Base-by-base conservation (phyloP, 2,113 vertebrate genomes). In the Phoxinus phoxinus region DNA sequence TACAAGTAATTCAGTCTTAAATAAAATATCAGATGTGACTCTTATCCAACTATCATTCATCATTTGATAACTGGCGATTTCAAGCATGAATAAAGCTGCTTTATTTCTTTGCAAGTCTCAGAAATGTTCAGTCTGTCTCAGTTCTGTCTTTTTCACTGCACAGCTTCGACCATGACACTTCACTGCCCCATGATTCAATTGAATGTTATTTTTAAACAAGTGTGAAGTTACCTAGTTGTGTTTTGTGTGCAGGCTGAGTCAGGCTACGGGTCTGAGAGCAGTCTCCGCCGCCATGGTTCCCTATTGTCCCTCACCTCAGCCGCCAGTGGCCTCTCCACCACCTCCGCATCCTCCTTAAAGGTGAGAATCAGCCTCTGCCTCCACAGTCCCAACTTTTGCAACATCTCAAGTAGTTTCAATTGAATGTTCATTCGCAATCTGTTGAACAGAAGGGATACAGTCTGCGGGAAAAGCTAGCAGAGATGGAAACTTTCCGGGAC, bases 401-500 rank as follows among this genome's bases (percentile, higher is more conserved):
- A 71, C 2, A 2, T 41, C 48, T 46, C 1, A 17, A n/a, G 25
- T 8, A 17, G 13, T 21, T 23, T 56, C 19, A 15, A 35, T n/a
- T 44, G 3, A 67, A 72, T 61, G 5, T 76, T 75, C 6, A 21
- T 37, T 69, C 61, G 0, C 46, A 59, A 84, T 23, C 85, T 27
- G 79, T 56, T 63, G 25, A 53, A 76, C 94, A 99, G 97, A 99
- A 99, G 93, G 98, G 97, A 63, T 96, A 98, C 93, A 97, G 97
- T 92, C 95, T 99, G 87, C 96, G 96, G 6, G 98, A 99, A 90
- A 99, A 99, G 90, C 92, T 99, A 90, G 96, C 98, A 71, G 98
- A 99, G 95, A 99, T 99, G 98, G 98, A 99, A 94, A 99, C 98
- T 3, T 99, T 99, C 90, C 95, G 98, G 90, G 98, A 99, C 88